phyloP scores from a whole-genome alignment of 2,888 invertebrate genomes.

The Isoperla grammatica region DNA sequence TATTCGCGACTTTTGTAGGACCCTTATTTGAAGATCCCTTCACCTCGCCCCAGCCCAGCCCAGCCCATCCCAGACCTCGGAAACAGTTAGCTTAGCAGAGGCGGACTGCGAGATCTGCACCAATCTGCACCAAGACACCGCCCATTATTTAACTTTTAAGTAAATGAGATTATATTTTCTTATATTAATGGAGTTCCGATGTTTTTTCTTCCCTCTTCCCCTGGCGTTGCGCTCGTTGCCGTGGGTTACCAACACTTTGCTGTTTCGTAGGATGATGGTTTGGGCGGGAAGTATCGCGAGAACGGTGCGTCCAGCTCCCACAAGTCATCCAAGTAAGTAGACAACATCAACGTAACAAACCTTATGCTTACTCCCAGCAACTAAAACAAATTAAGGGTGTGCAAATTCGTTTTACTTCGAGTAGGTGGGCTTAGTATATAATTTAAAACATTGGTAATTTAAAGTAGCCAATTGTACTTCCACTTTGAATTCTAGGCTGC shows the following conservation, averaged over 20 bases:
- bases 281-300: constrained; percentile 41
- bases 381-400: no score
- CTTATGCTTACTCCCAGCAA: no score
- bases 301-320: constrained; percentile 51
- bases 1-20: constrained; percentile 20
- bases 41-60: constrained; percentile 2
- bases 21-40: neutral
- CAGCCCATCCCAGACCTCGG: neutral
- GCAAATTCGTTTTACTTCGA: no score
- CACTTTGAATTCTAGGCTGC: no score
- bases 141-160: constrained; percentile 22
- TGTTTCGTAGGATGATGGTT: constrained; percentile 49
- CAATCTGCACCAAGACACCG: constrained; percentile 25
- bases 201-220: constrained; percentile 43
- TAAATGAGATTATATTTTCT: constrained; percentile 37
- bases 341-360: no score
- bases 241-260: constrained; percentile 37
- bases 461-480: no score
- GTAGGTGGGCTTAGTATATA: no score
- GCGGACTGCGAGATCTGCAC: constrained; percentile 11
- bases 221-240: constrained; percentile 29
- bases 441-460: no score
- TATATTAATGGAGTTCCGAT: constrained; percentile 42
- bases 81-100: neutral
- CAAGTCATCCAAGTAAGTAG: constrained; percentile 51